phyloP scores from a whole-genome alignment of 2,797 vertebrate species.

The Brachyalestes nurse region DNA sequence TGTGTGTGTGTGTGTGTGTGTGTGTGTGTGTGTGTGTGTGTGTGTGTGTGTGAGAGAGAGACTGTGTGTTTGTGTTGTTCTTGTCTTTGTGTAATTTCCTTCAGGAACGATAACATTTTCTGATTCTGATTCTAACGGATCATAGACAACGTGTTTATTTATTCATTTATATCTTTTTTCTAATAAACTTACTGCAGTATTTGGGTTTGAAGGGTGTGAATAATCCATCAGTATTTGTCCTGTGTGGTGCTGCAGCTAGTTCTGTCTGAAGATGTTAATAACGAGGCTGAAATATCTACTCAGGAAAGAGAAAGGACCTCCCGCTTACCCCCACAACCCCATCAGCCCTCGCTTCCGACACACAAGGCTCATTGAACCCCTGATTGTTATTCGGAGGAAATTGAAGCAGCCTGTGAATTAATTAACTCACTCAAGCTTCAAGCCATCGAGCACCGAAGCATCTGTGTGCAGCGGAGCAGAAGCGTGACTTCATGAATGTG shows the following conservation, averaged over 20 bases:
- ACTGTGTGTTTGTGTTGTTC: too few relatives aligned
- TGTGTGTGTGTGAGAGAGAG: too few relatives aligned
- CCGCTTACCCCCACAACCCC: background rate
- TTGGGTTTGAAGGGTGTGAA: too few relatives aligned
- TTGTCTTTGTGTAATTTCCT: too few relatives aligned
- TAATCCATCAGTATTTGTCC: background rate
- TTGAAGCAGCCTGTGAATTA: conserved; percentile 15
- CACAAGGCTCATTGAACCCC: conserved; percentile 21
- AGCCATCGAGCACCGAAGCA: background rate
- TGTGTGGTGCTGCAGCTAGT: background rate
- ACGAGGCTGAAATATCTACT: conserved; percentile 15
- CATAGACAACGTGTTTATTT: too few relatives aligned
- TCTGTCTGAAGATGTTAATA: background rate
- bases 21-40: too few relatives aligned
- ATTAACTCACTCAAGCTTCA: conserved; percentile 17
- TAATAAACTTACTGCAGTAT: too few relatives aligned
- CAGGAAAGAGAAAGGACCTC: background rate
- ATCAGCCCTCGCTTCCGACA: conserved; percentile 11
- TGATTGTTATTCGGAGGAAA: conserved; percentile 23
- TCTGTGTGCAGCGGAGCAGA: background rate
- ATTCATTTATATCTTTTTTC: too few relatives aligned
- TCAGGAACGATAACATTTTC: too few relatives aligned
- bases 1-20: too few relatives aligned
- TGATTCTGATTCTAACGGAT: too few relatives aligned
- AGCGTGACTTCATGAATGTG: background rate